Conservation (phyloP, 64 coral and sea anemone genomes). For the Pachyseris speciosa region DNA sequence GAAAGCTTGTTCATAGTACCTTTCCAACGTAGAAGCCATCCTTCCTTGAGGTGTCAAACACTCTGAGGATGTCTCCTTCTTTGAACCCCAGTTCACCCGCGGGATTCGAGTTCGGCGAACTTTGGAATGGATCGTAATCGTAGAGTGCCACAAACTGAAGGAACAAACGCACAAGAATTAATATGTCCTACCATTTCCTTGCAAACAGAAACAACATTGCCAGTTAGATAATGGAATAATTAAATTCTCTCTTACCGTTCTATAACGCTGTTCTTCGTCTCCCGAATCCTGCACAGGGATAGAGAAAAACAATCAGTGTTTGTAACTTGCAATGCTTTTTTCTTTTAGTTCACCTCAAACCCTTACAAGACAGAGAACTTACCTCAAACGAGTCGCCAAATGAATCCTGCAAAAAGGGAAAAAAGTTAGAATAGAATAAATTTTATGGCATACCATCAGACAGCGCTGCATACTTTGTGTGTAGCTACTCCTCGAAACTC, state of each 20-base stretch:
- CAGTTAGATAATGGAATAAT: background rate
- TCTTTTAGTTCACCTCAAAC: background rate
- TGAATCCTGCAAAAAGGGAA: background rate
- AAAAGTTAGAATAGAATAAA: background rate
- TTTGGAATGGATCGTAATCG: conserved; percentile 93
- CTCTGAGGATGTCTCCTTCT: conserved; percentile 92
- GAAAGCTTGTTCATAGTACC: too few relatives aligned
- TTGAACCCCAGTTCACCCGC: conserved; percentile 83
- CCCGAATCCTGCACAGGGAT: conserved; percentile 23
- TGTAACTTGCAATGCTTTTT: background rate
- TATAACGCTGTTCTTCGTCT: conserved; percentile 43
- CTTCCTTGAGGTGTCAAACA: conserved; percentile 81
- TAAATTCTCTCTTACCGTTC: conserved; percentile 38
- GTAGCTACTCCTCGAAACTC: too few relatives aligned
- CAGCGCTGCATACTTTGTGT: too few relatives aligned
- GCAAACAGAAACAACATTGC: background rate
- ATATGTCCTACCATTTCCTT: background rate
- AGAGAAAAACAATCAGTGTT: background rate
- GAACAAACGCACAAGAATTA: background rate
- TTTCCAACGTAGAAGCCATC: conserved; percentile 92
- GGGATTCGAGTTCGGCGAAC: conserved; percentile 92
- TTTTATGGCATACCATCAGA: too few relatives aligned
- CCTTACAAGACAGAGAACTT: background rate
- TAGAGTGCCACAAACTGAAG: conserved; percentile 79
- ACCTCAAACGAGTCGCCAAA: conserved; percentile 8